phyloP scores from a whole-genome alignment of 2,113 vertebrate genomes.

The Podiceps cristatus region DNA sequence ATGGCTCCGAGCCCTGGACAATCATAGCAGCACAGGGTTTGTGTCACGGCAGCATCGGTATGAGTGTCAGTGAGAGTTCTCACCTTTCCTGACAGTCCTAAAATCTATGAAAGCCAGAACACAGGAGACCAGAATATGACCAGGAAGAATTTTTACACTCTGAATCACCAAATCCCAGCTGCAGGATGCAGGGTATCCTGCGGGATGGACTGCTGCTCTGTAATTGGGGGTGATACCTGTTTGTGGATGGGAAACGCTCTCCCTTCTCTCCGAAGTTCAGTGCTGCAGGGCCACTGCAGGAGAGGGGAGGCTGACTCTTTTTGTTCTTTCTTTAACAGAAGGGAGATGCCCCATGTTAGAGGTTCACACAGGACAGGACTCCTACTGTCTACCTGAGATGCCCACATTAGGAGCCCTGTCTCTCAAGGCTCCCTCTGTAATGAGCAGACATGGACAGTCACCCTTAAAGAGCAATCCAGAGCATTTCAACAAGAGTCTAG shows the following conservation, averaged over 20 bases:
- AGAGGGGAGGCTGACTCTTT: neutral
- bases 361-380: neutral
- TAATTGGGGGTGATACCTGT: neutral
- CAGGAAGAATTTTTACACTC: neutral
- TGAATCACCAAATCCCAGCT: neutral
- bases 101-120: neutral
- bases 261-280: neutral
- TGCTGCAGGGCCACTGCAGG: neutral
- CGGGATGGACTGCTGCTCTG: neutral
- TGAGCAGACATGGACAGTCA: neutral
- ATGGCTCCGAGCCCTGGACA: neutral
- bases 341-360: accelerated
- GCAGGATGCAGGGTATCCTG: neutral
- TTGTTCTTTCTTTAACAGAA: neutral
- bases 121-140: neutral
- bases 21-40: neutral
- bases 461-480: neutral
- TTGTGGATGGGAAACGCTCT: neutral
- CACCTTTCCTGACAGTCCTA: neutral
- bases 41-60: neutral
- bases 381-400: neutral
- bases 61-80: neutral
- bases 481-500: neutral
- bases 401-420: neutral
- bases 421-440: neutral